phyloP scores from a whole-genome alignment of 2,888 invertebrate species.

The Aspidiotus rigidus region DNA sequence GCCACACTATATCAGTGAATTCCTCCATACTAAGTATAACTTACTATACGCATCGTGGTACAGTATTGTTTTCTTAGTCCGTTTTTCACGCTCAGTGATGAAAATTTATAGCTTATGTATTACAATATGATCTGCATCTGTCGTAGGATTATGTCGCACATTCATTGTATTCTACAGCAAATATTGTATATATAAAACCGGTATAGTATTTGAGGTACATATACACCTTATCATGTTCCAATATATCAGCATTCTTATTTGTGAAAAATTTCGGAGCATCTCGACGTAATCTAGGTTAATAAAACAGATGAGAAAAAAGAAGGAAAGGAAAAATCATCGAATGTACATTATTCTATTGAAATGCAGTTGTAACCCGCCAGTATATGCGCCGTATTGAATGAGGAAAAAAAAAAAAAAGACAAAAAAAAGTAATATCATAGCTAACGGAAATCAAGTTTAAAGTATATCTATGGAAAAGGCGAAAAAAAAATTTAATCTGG shows the following conservation, averaged over 20 bases:
- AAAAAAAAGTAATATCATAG: constrained; percentile 15
- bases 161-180: background rate
- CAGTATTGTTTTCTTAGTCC: background rate
- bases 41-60: no score
- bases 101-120: constrained; percentile 4
- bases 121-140: background rate
- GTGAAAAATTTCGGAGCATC: background rate
- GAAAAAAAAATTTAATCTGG: constrained; percentile 14
- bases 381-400: constrained; percentile 1
- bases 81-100: constrained; percentile 4
- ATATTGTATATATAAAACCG: background rate
- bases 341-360: background rate
- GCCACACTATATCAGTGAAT: constrained; percentile 1
- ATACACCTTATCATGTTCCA: no score
- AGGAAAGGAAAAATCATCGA: background rate
- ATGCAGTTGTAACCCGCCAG: background rate
- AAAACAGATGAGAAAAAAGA: background rate
- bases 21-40: background rate
- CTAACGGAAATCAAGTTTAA: constrained; percentile 8
- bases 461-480: background rate
- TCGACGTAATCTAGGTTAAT: background rate
- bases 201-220: background rate
- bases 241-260: no score
- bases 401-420: background rate
- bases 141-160: background rate